Conservation (phyloP, 2,888 invertebrate genomes). For the Eupeodes luniger region DNA sequence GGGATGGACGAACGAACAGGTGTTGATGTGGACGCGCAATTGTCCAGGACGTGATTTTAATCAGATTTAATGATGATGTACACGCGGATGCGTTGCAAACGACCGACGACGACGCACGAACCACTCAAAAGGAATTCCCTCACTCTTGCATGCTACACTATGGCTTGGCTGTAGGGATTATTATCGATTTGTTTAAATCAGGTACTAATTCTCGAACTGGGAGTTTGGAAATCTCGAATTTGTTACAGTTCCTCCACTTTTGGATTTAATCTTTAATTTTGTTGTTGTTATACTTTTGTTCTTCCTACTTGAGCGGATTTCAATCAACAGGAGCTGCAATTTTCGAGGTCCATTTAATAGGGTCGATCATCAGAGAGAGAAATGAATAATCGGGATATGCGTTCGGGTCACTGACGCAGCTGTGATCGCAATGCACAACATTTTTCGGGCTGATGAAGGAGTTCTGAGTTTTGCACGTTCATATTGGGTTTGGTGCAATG, state of each 20-base stretch:
- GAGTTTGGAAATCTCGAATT: slow-evolving; percentile 14
- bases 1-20: slow-evolving; percentile 60
- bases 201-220: slow-evolving; percentile 75
- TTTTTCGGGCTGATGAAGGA: slow-evolving; percentile 64
- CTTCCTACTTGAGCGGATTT: slow-evolving; percentile 32
- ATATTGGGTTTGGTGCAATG: slow-evolving; percentile 13
- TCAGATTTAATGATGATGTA: slow-evolving; percentile 77
- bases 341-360: slow-evolving; percentile 65
- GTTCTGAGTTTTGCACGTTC: slow-evolving; percentile 58
- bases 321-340: slow-evolving; percentile 75
- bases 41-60: slow-evolving; percentile 82
- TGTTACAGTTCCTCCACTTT: slow-evolving; percentile 71
- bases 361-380: slow-evolving; percentile 27
- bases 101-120: background rate
- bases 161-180: slow-evolving; percentile 58
- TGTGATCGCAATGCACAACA: background rate
- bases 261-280: slow-evolving; percentile 11
- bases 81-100: slow-evolving; percentile 63
- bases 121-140: slow-evolving; percentile 54
- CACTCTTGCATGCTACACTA: background rate
- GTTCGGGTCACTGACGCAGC: slow-evolving; percentile 13
- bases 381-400: background rate
- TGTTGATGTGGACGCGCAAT: slow-evolving; percentile 74
- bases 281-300: too few relatives aligned
- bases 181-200: slow-evolving; percentile 77